A percentile compares a stretch with the other conserved stretches of the same genome.
phyloP scores from a whole-genome alignment of 2,113 vertebrate genomes.

The Tapirus terrestris region DNA sequence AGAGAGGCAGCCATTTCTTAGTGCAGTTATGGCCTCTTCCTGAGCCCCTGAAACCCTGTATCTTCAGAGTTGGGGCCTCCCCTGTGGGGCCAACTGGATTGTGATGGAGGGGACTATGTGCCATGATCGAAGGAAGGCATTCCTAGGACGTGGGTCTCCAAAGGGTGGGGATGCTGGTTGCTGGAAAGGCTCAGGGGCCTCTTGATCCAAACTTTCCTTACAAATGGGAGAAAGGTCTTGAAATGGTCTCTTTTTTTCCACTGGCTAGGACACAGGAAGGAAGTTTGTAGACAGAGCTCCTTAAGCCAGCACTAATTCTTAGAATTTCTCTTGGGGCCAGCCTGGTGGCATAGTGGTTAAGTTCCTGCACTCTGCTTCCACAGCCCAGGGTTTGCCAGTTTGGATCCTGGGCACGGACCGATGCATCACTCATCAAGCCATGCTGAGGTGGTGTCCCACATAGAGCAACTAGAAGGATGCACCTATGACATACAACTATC shows the following conservation, averaged over 20 bases:
- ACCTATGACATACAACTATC: too few relatives aligned
- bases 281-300: fast-evolving
- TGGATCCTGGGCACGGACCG: too few relatives aligned
- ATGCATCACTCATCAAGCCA: too few relatives aligned
- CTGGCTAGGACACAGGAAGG: neutral
- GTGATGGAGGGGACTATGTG: neutral
- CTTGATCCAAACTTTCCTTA: neutral
- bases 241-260: neutral
- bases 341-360: too few relatives aligned
- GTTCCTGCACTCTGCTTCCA: too few relatives aligned
- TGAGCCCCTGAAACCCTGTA: neutral
- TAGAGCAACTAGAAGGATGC: too few relatives aligned
- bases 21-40: neutral
- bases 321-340: neutral
- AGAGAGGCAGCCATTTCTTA: neutral
- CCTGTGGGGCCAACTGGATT: fast-evolving
- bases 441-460: too few relatives aligned
- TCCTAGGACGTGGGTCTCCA: neutral
- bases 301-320: neutral
- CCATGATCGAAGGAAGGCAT: neutral
- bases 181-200: neutral
- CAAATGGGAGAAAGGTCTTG: neutral
- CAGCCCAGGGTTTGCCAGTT: too few relatives aligned
- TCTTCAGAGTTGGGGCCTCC: neutral
- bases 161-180: neutral